Percentiles rank a stretch among this genome's conserved stretches.
Evolutionary conservation across 2,888 invertebrate genomes (phyloP).

Genomic region (Aphrophora alni): DNA sequence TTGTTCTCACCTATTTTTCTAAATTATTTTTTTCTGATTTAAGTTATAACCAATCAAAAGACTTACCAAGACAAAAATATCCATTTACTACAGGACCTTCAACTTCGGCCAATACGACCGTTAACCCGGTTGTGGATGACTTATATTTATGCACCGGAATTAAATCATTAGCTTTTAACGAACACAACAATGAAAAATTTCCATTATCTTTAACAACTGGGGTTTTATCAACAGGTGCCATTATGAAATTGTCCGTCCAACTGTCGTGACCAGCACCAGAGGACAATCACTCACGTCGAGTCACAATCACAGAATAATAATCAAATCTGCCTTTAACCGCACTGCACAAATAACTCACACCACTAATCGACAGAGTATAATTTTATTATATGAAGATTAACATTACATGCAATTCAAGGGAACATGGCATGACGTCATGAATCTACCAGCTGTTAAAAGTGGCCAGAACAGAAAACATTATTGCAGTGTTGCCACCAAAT

Average conservation of each 20-base stretch:
- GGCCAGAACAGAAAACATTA: too few relatives aligned
- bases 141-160: conserved; percentile 82
- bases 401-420: too few relatives aligned
- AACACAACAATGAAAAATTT: conserved; percentile 63
- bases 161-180: conserved; percentile 71
- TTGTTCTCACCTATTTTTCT: too few relatives aligned
- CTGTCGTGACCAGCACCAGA: not conserved
- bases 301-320: too few relatives aligned
- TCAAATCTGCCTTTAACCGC: too few relatives aligned
- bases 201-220: conserved; percentile 29
- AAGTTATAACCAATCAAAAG: not conserved
- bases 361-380: not conserved
- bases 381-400: not conserved
- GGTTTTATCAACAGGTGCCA: conserved; percentile 39
- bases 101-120: conserved; percentile 82
- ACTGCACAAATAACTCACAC: not conserved
- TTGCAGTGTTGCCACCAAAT: too few relatives aligned
- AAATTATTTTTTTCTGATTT: too few relatives aligned
- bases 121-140: conserved; percentile 79
- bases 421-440: too few relatives aligned
- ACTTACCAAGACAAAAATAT: conserved; percentile 82
- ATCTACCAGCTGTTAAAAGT: too few relatives aligned
- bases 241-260: not conserved
- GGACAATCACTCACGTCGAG: too few relatives aligned
- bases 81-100: conserved; percentile 92